Evolutionary conservation across 2,888 invertebrate genomes (phyloP).

Genomic region (Entomobrya multifasciata): DNA sequence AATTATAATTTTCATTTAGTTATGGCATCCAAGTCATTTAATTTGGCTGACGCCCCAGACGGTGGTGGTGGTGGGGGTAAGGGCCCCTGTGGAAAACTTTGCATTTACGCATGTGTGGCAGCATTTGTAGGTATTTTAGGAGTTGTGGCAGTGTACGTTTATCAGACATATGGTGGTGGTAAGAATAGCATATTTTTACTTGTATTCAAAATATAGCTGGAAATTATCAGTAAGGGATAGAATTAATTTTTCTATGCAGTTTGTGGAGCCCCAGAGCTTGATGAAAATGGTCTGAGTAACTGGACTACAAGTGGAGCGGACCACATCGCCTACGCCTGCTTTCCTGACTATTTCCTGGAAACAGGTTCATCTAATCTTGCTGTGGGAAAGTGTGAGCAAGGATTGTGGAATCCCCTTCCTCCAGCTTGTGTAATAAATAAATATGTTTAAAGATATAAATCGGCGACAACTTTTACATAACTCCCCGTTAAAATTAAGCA

Average conservation of each 20-base stretch:
- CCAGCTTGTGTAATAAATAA: constrained; percentile 74
- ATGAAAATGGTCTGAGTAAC: constrained; percentile 77
- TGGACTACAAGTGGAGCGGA: constrained; percentile 68
- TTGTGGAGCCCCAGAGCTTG: constrained; percentile 75
- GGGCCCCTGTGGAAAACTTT: constrained; percentile 66
- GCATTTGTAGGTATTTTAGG: constrained; percentile 65
- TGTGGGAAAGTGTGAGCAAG: constrained; percentile 68
- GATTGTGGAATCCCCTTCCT: constrained; percentile 72
- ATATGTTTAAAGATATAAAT: not conserved
- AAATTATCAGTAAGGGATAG: no score
- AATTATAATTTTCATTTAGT: no score
- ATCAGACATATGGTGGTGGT: constrained; percentile 60
- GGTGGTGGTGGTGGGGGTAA: constrained; percentile 55
- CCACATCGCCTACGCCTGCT: constrained; percentile 75
- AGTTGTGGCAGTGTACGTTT: constrained; percentile 74
- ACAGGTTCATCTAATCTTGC: constrained; percentile 64
- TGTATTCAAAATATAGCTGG: no score
- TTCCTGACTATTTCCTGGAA: constrained; percentile 77
- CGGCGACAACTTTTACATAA: not conserved
- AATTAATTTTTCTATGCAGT: no score
- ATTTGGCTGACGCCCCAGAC: constrained; percentile 68
- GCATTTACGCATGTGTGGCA: constrained; percentile 59
- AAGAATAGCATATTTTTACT: constrained; percentile 23
- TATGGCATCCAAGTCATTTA: constrained; percentile 77
- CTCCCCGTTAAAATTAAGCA: not conserved